Evolutionary conservation across 2,113 vertebrate genomes (phyloP), one percentile per base, ranked within the genome.

Genomic region (Myotis davidii): DNA sequence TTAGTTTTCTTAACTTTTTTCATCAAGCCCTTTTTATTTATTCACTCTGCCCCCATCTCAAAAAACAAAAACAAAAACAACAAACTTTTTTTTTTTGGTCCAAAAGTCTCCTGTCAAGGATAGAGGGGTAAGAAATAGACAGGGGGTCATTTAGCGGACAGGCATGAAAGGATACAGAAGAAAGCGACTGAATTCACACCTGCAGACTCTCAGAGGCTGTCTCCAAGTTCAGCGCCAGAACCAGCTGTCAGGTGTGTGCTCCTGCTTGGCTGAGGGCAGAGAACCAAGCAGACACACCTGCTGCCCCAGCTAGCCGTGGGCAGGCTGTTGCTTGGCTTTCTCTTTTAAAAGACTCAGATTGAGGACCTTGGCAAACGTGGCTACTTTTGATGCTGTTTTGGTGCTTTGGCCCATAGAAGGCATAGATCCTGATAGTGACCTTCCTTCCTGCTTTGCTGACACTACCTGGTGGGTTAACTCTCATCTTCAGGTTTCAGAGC

Each of bases 1-100:
- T 91, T 72, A 9, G 13, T 90, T 82, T 94, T 59, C 69, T 61
- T 83, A 78, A 84, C 20, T 81, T 91, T 34, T 25, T 90, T 92
- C 16, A 27, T 67, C 54, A 90, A 78, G 14, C 16, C 42, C 52
- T 82, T 67, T 45, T 88, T 85, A 72, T 85, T 91, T 81, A 34
- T 67, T 89, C 11, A 81, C n/a, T 78, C 52, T 90, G 67, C 8
- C 14, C 18, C 20, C 29, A 65, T 59, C 5, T 89, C 61, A 65
- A 85, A 70, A 39, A 39, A 86, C 52, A 4, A 70, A 39, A 39
- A 86, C 52, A 4, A 1, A 29, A 10, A 59, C 56, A 11, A 45
- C 45, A 45, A 45, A 45, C 39, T 42, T 42, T 42, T 42, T 42
- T 25, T 67, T 56, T 11, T 70, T 88, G 84, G 21, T 76, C 72